Base-by-base conservation (phyloP, 2,113 vertebrate species). In the Cromileptes altivelis region DNA sequence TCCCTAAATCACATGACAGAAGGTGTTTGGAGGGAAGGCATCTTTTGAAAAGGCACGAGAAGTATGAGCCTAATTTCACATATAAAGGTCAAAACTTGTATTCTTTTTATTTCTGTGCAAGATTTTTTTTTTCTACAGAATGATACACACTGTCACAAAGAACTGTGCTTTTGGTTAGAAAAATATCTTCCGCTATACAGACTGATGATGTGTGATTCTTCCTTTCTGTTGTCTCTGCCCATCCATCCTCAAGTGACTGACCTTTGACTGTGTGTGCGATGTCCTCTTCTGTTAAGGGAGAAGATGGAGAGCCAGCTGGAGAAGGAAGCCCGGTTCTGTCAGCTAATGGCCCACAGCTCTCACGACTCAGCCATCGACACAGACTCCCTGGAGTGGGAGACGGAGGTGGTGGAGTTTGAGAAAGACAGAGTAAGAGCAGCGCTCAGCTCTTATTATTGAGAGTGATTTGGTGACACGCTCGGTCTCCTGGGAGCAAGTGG, bases 381-480 rank as follows among this genome's bases (percentile, higher is more conserved):
- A 0, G 98, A 99, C 92, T 99, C 98, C 80, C 94, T 99, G 91
- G 98, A 99, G 92, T 99, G 98, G 98, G 98, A 99, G 93, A 99
- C 98, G 0, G 98, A 99, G 96, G 97, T 99, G 69, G 97, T 99
- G 47, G 98, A 98, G 92, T 98, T 99, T 93, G 97, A 98, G 93
- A 98, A 98, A 92, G 97, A 99, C 92, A 94, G 96, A 94, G 98
- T 99, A 91, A 89, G 93, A 85, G 61, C 65, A 37, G 49, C 0
- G 58, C 47, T 72, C 75, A 4, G 53, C 52, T 80, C n/a, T 47
- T 52, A 77, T 82, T 71, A 77, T 68, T n/a, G 70, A 49, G 27
- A 65, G 37, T 53, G 30, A 71, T 75, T 70, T 75, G 27, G 21
- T 88, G 65, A 73, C 65, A 53, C 33, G 78, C 60, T 45, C 63